Conservation (phyloP, 2,888 invertebrate genomes). For the Taenaris catops region DNA sequence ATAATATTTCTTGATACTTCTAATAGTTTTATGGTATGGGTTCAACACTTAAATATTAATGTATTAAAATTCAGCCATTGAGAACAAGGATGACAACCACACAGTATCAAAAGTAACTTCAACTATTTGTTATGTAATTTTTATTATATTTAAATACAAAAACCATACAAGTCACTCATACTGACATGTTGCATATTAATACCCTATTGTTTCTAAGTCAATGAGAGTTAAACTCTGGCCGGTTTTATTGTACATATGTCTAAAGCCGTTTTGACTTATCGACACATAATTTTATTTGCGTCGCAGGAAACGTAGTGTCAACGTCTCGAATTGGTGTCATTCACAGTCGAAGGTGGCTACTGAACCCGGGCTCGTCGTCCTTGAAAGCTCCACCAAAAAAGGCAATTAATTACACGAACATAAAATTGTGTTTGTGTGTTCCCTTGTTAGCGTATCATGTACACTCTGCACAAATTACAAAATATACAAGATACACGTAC, state of each 20-base stretch:
- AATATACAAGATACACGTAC: slow-evolving; percentile 8
- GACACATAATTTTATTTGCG: slow-evolving; percentile 48
- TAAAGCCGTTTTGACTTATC: slow-evolving; percentile 47
- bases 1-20: no score
- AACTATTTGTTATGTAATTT: no score
- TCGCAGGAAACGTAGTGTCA: slow-evolving; percentile 71
- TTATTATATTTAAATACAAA: no score
- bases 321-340: slow-evolving; percentile 71
- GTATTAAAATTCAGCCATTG: no score
- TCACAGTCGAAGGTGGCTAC: slow-evolving; percentile 70
- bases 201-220: slow-evolving; percentile 1
- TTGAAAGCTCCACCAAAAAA: slow-evolving; percentile 64
- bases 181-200: neutral
- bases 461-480: slow-evolving; percentile 16
- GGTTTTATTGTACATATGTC: slow-evolving; percentile 33
- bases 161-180: no score
- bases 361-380: slow-evolving; percentile 71
- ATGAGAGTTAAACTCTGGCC: neutral
- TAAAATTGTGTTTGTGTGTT: slow-evolving; percentile 23
- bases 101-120: no score
- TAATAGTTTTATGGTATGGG: no score
- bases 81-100: no score
- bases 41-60: no score
- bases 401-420: slow-evolving; percentile 52
- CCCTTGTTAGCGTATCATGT: slow-evolving; percentile 16